Conservation (phyloP, 2,113 vertebrate genomes). For the Calidris pygmaea region DNA sequence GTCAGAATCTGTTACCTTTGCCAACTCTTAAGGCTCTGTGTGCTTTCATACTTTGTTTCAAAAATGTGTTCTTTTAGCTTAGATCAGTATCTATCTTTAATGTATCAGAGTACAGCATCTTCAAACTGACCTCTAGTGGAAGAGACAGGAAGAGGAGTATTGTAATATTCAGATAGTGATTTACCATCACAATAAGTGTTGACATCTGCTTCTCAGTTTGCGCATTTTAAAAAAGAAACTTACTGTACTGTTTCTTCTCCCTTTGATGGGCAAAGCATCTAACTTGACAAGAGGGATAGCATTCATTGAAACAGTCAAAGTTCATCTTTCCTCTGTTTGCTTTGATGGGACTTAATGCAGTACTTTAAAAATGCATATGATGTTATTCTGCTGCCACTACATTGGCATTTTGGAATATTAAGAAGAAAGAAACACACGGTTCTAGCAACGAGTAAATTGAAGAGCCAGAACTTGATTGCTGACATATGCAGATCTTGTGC, state of each 20-base stretch:
- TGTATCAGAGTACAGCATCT: background rate
- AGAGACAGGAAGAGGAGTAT: background rate
- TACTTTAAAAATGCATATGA: background rate
- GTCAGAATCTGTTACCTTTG: background rate
- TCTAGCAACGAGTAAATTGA: constrained; percentile 21
- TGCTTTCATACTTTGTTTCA: constrained; percentile 12
- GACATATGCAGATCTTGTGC: background rate
- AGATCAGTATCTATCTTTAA: background rate
- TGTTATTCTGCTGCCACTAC: constrained; percentile 5
- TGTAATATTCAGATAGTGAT: background rate
- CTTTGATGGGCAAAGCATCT: background rate
- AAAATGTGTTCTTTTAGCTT: constrained; percentile 8
- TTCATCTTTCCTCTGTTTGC: background rate
- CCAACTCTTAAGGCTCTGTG: background rate
- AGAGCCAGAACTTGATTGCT: background rate
- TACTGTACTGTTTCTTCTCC: background rate
- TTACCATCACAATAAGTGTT: background rate
- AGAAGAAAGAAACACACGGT: constrained; percentile 33
- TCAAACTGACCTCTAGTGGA: constrained; percentile 29
- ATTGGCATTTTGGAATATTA: constrained; percentile 21
- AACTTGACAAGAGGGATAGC: background rate
- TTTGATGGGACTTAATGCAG: background rate
- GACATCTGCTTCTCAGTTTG: background rate
- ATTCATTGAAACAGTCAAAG: background rate
- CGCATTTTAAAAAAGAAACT: background rate